A percentile compares a stretch with the other conserved stretches of the same genome.
These are phyloP conservation scores for Danaus melanippus DNA, from an alignment of 1,140 invertebrate genomes.

Conservation along the genomic window DNA sequence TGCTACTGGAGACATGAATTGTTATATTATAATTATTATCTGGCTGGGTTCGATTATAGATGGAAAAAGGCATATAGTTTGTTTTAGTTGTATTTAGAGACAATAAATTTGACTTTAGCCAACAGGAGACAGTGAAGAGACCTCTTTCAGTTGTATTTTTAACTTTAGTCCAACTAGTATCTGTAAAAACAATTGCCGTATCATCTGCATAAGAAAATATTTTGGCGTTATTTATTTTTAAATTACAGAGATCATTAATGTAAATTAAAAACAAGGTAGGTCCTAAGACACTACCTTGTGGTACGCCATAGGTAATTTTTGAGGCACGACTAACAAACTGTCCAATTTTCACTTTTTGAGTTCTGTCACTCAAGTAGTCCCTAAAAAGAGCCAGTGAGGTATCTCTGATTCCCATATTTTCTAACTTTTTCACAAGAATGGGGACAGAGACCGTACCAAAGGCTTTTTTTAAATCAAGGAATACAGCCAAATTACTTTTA, in stretches of 20 bases:
- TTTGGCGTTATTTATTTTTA: conserved; percentile 3
- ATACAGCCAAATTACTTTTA: too few relatives aligned
- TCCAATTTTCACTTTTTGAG: too few relatives aligned
- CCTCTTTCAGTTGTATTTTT: too few relatives aligned
- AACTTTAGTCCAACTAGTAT: neutral
- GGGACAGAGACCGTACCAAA: conserved; percentile 16
- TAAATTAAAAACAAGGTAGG: too few relatives aligned
- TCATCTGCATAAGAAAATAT: conserved; percentile 15
- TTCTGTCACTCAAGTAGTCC: conserved; percentile 2
- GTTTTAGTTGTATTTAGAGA: conserved; percentile 6
- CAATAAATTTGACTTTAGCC: conserved; percentile 5
- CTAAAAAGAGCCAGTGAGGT: neutral
- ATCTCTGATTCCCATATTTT: conserved; percentile 9
- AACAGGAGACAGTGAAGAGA: too few relatives aligned
- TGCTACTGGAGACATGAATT: too few relatives aligned
- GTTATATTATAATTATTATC: conserved; percentile 5
- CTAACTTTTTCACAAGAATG: conserved; percentile 7
- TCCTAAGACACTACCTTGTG: too few relatives aligned
- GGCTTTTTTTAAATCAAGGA: conserved; percentile 13
- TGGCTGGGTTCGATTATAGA: conserved; percentile 4
- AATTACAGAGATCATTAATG: too few relatives aligned
- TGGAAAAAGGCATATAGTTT: too few relatives aligned
- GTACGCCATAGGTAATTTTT: too few relatives aligned
- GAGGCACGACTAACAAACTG: too few relatives aligned
- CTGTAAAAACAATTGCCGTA: conserved; percentile 12